Conservation (phyloP, 2,888 invertebrate genomes). For the Marronus borbonicus region DNA sequence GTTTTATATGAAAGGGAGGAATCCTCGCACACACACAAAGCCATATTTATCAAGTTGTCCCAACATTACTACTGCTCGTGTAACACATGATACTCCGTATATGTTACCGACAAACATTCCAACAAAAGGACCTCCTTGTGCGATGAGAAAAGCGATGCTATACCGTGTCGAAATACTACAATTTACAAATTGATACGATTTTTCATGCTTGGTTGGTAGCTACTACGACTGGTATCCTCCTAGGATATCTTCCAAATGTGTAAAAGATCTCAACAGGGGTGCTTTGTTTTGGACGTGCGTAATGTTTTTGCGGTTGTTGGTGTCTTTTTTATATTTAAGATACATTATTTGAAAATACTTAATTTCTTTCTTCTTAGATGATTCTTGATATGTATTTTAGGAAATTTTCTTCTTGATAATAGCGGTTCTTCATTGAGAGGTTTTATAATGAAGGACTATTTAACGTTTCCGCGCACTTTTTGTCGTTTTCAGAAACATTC, state of each 20-base stretch:
- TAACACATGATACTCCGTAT: conserved; percentile 1
- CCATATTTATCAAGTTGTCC: conserved; percentile 41
- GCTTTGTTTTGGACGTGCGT: conserved; percentile 9
- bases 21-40: conserved; percentile 33
- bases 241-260: conserved; percentile 12
- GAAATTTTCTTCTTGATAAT: no score
- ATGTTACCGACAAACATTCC: conserved; percentile 24
- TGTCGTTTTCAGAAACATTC: no score
- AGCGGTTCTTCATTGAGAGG: no score
- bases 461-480: no score
- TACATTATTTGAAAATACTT: no score
- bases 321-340: no score
- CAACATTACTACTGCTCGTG: conserved; percentile 23
- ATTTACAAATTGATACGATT: conserved; percentile 44
- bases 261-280: background rate
- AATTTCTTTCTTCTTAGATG: no score
- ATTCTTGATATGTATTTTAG: no score
- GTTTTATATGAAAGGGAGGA: conserved; percentile 10
- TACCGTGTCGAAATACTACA: conserved; percentile 27
- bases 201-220: conserved; percentile 26
- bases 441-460: no score
- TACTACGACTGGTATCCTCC: background rate
- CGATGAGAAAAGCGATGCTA: conserved; percentile 23
- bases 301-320: background rate
- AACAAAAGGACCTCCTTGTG: conserved; percentile 14